A percentile compares a stretch with the other conserved stretches of the same genome.
Conservation (phyloP, 53 echinoderm and acorn worm species). For the Paelopatides confundens region DNA sequence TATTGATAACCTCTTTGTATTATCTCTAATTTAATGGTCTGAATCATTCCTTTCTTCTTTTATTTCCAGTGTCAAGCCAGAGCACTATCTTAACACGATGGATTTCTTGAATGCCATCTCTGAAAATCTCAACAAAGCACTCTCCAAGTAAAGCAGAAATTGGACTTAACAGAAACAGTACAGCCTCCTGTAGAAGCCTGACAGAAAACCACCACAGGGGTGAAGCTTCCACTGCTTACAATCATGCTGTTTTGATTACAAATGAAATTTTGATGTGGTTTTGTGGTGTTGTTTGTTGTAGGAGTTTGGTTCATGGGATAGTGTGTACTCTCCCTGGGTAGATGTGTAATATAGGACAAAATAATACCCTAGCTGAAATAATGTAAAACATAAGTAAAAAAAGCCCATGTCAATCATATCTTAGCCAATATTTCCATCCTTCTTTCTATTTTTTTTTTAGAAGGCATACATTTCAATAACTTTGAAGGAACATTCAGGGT, state of each 20-base stretch:
- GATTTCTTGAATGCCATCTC: slow-evolving; percentile 91
- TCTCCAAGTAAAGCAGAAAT: slow-evolving; percentile 17
- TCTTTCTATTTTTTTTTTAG: too few relatives aligned
- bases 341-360: too few relatives aligned
- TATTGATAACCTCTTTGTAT: too few relatives aligned
- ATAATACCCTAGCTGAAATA: too few relatives aligned
- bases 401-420: too few relatives aligned
- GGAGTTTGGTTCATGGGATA: not conserved
- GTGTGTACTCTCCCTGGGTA: too few relatives aligned
- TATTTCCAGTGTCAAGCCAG: slow-evolving; percentile 87
- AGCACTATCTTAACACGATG: slow-evolving; percentile 96
- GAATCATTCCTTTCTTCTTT: not conserved
- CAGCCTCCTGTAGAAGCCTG: not conserved
- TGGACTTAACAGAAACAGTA: not conserved
- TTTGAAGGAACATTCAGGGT: too few relatives aligned
- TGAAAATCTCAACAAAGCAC: slow-evolving; percentile 76
- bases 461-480: too few relatives aligned
- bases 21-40: too few relatives aligned
- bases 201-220: not conserved
- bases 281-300: not conserved
- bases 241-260: not conserved
- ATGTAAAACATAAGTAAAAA: too few relatives aligned
- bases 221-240: not conserved
- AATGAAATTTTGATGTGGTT: not conserved
- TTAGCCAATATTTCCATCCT: too few relatives aligned